These are phyloP conservation scores for Erythrolamprus reginae DNA, from an alignment of 2,113 vertebrate species.

Conservation along the genomic window DNA sequence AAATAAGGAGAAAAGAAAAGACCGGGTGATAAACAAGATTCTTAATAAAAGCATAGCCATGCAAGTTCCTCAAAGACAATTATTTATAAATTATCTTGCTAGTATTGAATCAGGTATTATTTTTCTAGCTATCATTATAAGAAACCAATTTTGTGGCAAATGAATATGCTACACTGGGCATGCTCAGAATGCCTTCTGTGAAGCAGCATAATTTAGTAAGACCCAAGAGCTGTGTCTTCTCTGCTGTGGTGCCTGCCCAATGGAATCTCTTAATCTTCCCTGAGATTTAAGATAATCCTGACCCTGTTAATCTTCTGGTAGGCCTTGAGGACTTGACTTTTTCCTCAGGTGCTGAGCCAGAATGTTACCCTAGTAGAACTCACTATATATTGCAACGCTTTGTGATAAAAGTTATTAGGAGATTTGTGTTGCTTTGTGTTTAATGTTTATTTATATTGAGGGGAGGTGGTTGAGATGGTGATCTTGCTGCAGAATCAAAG, in stretches of 20 bases:
- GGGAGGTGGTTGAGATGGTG: not conserved
- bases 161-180: not conserved
- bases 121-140: not conserved
- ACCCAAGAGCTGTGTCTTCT: not conserved
- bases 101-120: not conserved
- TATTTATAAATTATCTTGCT: not conserved
- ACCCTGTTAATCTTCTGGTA: not conserved
- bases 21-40: fast-evolving
- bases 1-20: not conserved
- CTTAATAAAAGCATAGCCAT: not conserved
- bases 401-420: not conserved
- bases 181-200: not conserved
- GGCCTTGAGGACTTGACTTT: not conserved
- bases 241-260: not conserved
- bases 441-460: not conserved
- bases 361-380: not conserved
- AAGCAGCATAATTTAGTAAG: no score
- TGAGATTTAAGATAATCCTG: not conserved
- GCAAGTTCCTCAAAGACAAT: not conserved
- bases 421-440: not conserved
- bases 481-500: not conserved
- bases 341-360: not conserved
- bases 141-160: not conserved
- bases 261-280: not conserved
- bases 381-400: not conserved